Percentiles rank a stretch among this genome's conserved stretches.
Evolutionary conservation across 2,113 vertebrate species (phyloP).

Genomic region (Bos indicus): DNA sequence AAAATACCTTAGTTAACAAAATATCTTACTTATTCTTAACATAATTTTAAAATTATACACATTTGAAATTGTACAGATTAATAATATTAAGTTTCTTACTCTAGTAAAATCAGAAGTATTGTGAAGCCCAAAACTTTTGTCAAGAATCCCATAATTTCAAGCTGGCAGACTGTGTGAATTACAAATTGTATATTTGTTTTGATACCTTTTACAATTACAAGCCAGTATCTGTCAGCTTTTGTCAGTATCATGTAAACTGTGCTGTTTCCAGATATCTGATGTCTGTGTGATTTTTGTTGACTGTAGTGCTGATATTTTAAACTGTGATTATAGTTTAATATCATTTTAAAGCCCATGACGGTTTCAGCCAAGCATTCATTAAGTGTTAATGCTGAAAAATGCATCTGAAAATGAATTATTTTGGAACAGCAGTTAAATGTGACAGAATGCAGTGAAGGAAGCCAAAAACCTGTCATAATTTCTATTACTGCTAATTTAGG

Average conservation of each 20-base stretch:
- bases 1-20: background rate
- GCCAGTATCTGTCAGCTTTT: background rate
- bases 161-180: background rate
- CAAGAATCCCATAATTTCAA: background rate
- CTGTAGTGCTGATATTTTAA: background rate
- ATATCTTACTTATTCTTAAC: background rate
- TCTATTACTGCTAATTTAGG: background rate
- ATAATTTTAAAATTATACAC: background rate
- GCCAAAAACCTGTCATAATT: background rate
- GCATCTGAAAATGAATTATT: slow-evolving; percentile 7
- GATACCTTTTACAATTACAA: background rate
- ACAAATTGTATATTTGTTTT: background rate
- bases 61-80: slow-evolving; percentile 16
- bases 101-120: slow-evolving; percentile 1
- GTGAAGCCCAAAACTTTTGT: background rate
- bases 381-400: slow-evolving; percentile 7
- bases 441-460: slow-evolving; percentile 28
- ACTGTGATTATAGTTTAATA: background rate
- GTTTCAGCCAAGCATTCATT: background rate
- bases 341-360: background rate
- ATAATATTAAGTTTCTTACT: background rate
- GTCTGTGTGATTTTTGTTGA: background rate
- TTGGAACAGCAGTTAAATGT: slow-evolving; percentile 3
- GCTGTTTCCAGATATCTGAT: background rate
- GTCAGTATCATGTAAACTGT: background rate